Base-by-base conservation (phyloP, 2,888 invertebrate genomes). In the Oscheius onirici region DNA sequence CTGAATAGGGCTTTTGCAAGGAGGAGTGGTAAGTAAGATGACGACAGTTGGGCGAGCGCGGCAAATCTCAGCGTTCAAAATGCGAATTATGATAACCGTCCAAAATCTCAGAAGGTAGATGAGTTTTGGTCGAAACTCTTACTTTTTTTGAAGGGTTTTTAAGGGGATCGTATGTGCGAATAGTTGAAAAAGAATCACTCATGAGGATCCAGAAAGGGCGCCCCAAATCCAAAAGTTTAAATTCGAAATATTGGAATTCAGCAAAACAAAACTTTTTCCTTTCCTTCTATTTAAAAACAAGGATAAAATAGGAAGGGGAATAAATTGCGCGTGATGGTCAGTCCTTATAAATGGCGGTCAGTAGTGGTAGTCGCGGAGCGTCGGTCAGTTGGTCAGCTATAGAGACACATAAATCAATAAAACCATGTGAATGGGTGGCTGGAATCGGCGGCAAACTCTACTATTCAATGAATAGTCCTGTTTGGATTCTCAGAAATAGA, bases 351-450 rank as follows among this genome's bases (percentile, higher is more conserved):
- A 52, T 52, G 22, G 52, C 24, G 52, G 52, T 17, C 52, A 52
- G 20, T 52, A 22, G 52, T 13, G 52, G 22, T 20, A 34, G 22
- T 5, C 13, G 22, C 22, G 52, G 51, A 57, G 58, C 58, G 58
- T 58, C 17, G 58, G 58, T 58, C 58, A 58, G 20, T 58, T 41
- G 58, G 58, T 41, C 8, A 58, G 58, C 58, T 58, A 58, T 58
- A 58, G 34, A 34, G 58, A 41, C 58, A 55, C 55, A 58, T 58
- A 58, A 58, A 58, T 58, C 58, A 58, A 58, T 58, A 58, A 58
- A 58, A 58, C 58, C 58, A 58, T 58, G 58, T 41, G 58, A 55
- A 55, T 26, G n/a, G 28, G 34, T 17, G 52, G 15, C 2, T 8
- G 15, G 13, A 26, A 28, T 10, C 13, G 55, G 26, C 26, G 8